Evolutionary conservation across 1,140 invertebrate genomes (phyloP).

Genomic region (Parapsyche elsis): DNA sequence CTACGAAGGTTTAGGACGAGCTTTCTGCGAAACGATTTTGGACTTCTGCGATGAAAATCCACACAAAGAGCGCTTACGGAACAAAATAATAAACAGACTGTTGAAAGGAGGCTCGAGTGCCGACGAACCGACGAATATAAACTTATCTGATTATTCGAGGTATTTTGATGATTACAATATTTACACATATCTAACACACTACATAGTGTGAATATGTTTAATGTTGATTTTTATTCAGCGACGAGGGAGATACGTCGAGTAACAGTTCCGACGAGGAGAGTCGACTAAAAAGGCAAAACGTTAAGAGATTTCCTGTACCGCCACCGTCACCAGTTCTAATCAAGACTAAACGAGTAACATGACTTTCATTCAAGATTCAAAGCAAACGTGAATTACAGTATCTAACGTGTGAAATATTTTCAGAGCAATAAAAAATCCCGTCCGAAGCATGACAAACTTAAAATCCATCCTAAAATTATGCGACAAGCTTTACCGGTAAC

Average conservation of each 20-base stretch:
- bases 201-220: neutral
- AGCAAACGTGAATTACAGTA: no score
- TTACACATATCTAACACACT: conserved; percentile 16
- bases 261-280: conserved; percentile 68
- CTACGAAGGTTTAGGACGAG: conserved; percentile 77
- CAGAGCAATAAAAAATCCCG: conserved; percentile 55
- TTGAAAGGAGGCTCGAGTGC: conserved; percentile 86
- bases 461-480: conserved; percentile 42
- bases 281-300: conserved; percentile 55
- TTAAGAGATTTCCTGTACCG: conserved; percentile 56
- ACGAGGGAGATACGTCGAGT: conserved; percentile 81
- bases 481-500: conserved; percentile 53
- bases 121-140: conserved; percentile 87
- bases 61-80: conserved; percentile 82
- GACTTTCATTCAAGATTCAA: neutral
- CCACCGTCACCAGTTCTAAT: conserved; percentile 63
- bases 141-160: conserved; percentile 88
- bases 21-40: conserved; percentile 91
- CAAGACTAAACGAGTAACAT: conserved; percentile 57
- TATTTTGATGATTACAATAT: conserved; percentile 60
- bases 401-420: conserved; percentile 6
- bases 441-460: conserved; percentile 63
- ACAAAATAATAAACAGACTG: conserved; percentile 82
- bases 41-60: conserved; percentile 92
- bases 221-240: conserved; percentile 65